phyloP scores from a whole-genome alignment of 2,113 vertebrate genomes.

The Lipotes vexillifer region DNA sequence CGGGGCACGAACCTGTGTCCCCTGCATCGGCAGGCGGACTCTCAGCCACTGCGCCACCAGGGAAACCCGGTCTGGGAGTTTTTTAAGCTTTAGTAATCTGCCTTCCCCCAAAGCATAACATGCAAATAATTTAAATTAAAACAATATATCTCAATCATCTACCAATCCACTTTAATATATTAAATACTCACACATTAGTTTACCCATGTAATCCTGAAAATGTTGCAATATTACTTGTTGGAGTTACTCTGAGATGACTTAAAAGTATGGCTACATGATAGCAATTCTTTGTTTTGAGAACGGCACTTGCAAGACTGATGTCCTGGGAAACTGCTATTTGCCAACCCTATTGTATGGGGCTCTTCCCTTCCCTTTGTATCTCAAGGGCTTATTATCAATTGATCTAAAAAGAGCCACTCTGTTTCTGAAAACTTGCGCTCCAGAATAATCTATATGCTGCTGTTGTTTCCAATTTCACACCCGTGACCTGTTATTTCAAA shows the following conservation, averaged over 20 bases:
- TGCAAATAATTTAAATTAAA: constrained; percentile 45
- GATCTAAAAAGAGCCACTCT: neutral
- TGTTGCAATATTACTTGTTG: neutral
- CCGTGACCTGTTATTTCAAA: neutral
- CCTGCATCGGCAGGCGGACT: no score
- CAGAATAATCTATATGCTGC: neutral
- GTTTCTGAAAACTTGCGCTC: neutral
- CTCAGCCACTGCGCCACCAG: no score
- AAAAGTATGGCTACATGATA: neutral
- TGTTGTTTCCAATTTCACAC: neutral
- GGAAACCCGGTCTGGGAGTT: neutral
- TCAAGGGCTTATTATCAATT: neutral
- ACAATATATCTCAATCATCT: constrained; percentile 15
- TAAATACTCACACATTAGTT: neutral
- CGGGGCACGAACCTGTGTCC: no score
- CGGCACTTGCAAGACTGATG: neutral
- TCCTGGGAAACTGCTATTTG: neutral
- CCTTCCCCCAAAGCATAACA: neutral
- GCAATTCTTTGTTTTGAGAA: neutral
- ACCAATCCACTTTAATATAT: neutral
- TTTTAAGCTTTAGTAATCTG: constrained; percentile 9
- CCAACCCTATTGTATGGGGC: neutral
- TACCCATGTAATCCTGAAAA: neutral
- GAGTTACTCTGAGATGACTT: neutral
- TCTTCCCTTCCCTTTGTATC: neutral